Evolutionary conservation across 1,140 invertebrate genomes (phyloP), one percentile per base, ranked within the genome.

Genomic region (Drosophila pallidifrons): DNA sequence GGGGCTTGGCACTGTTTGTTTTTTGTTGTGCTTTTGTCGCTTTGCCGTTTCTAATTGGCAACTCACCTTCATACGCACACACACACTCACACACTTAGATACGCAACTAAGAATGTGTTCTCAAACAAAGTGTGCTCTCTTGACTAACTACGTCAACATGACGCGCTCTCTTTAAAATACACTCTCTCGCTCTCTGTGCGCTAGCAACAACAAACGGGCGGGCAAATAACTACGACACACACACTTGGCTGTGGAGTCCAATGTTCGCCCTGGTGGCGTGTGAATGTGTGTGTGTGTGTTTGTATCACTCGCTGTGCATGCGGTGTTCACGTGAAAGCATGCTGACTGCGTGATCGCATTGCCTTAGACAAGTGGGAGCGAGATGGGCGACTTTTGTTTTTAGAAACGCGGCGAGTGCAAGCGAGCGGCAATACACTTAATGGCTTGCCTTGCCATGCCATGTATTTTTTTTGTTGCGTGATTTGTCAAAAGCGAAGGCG

Each of bases 241-340:
- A 68, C 65, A 52, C 70, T 65, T 25, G 20, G 55, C 65, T 55
- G 52, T 81, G 76, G 82, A 83, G 83, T 88, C 83, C 83, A 88
- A 88, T 88, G 83, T 89, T 87, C 82, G 58, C 68, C 68, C 58
- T 49, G 47, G 46, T 61, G 55, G 28, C 4, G 47, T 60, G 35
- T 73, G 16, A n/a, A n/a, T 68, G 16, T 71, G 20, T 85, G 73
- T 69, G 55, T 74, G 65, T 83, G 79, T 87, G 82, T 81, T 75
- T 80, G 71, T 75, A 91, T 88, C 82, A 91, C 76, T 85, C 81
- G 66, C 73, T 91, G 79, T 80, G 74, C 91, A 92, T 85, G 77
- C 85, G 77, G 72, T 91, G 92, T 92, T 93, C 92, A 93, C 92
- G 92, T 93, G 92, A 93, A 92, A 91, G 91, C 90, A 63, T 93